A percentile compares a stretch with the other conserved stretches of the same genome.
Conservation (phyloP, 2,888 invertebrate species). For the Eupithecia vulgata region DNA sequence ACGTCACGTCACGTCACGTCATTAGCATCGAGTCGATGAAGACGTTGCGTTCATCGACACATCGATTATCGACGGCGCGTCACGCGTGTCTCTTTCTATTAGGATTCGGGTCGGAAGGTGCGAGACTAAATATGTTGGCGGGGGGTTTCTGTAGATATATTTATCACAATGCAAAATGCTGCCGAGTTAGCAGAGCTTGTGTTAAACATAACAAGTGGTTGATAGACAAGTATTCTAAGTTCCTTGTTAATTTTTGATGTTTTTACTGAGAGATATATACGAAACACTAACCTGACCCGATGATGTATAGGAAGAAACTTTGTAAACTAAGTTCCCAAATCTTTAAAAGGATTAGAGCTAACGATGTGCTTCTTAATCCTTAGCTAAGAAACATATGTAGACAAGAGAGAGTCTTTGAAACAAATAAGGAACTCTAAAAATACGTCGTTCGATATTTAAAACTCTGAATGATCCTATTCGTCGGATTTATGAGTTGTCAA, state of each 20-base stretch:
- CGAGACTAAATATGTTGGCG: background rate
- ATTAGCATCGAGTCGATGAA: constrained; percentile 4
- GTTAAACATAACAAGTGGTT: too few species aligned
- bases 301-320: too few species aligned
- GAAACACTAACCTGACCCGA: too few species aligned
- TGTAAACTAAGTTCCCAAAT: too few species aligned
- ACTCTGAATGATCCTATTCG: constrained; percentile 69
- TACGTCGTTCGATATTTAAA: constrained; percentile 60
- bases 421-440: constrained; percentile 41
- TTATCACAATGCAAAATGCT: too few species aligned
- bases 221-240: too few species aligned
- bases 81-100: background rate
- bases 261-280: too few species aligned
- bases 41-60: constrained; percentile 6
- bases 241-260: too few species aligned
- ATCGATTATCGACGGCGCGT: constrained; percentile 6
- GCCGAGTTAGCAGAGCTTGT: too few species aligned
- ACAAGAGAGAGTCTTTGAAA: background rate
- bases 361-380: too few species aligned
- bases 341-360: too few species aligned
- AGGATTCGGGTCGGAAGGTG: background rate
- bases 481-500: constrained; percentile 61
- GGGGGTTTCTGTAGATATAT: background rate
- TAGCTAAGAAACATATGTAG: too few species aligned
- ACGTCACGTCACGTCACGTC: background rate